Evolutionary conservation across 2,888 invertebrate species (phyloP).

Genomic region (Mechanitis messenoides): DNA sequence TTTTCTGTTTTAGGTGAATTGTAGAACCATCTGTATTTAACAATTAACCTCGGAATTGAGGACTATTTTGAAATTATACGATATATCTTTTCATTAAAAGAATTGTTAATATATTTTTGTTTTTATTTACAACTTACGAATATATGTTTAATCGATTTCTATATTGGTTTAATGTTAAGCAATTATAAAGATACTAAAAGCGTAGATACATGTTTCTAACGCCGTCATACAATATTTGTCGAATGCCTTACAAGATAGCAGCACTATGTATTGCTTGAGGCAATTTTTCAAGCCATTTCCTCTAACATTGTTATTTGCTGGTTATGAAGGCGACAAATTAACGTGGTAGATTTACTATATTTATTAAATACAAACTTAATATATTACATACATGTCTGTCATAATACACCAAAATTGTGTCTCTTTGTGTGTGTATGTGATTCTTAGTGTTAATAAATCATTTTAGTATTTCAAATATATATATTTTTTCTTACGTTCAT

Average conservation of each 20-base stretch:
- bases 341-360: conserved; percentile 41
- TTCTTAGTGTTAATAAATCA: too few species aligned
- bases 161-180: too few species aligned
- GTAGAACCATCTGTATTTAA: conserved; percentile 41
- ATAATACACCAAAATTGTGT: too few species aligned
- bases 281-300: conserved; percentile 65
- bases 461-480: background rate
- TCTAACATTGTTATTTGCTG: conserved; percentile 41
- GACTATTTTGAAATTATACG: conserved; percentile 29
- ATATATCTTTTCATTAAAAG: conserved; percentile 2
- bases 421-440: too few species aligned
- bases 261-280: conserved; percentile 34
- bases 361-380: background rate
- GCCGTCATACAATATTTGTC: conserved; percentile 15
- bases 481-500: background rate
- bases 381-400: too few species aligned
- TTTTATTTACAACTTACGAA: background rate
- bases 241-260: conserved; percentile 24
- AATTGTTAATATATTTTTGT: too few species aligned
- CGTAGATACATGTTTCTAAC: background rate
- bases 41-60: conserved; percentile 40
- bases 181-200: background rate
- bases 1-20: conserved; percentile 38
- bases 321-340: conserved; percentile 29
- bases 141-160: background rate